Evolutionary conservation across 2,888 invertebrate species (phyloP).

Genomic region (Ophion slaviceki): DNA sequence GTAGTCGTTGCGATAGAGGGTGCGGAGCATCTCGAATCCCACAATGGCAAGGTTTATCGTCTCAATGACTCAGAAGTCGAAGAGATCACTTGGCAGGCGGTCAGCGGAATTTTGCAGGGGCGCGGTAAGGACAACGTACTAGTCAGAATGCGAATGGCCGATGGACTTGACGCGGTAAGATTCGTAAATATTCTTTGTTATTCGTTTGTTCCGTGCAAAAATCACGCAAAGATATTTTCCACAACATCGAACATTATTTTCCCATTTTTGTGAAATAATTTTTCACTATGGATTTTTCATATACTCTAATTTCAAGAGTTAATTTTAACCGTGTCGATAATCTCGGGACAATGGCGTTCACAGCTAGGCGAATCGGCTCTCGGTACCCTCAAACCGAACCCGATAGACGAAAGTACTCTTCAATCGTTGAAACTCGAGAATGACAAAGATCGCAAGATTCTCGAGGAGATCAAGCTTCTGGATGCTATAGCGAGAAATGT

Average conservation of each 20-base stretch:
- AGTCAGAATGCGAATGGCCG: conserved; percentile 87
- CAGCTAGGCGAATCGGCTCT: conserved; percentile 82
- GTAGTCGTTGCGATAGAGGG: conserved; percentile 90
- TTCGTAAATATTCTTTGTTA: conserved; percentile 22
- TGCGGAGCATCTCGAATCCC: conserved; percentile 80
- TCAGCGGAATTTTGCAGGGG: conserved; percentile 86
- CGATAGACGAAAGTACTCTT: conserved; percentile 77
- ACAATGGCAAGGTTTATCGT: conserved; percentile 85
- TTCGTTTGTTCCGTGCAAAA: not conserved
- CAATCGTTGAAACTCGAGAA: conserved; percentile 73
- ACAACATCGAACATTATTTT: not conserved
- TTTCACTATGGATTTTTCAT: not conserved
- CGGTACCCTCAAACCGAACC: conserved; percentile 79
- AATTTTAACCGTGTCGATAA: not conserved
- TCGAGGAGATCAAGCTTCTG: conserved; percentile 87
- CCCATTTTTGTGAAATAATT: not conserved
- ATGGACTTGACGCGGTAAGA: conserved; percentile 88
- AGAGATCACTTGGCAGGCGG: conserved; percentile 86
- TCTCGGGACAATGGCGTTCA: not conserved
- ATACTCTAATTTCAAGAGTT: not conserved
- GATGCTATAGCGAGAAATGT: conserved; percentile 86
- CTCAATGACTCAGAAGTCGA: conserved; percentile 87
- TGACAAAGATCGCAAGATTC: conserved; percentile 87
- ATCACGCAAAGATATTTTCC: not conserved
- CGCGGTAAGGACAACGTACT: conserved; percentile 87